These are phyloP conservation scores for Todus mexicanus DNA, from an alignment of 2,797 vertebrate genomes.

Conservation along the genomic window DNA sequence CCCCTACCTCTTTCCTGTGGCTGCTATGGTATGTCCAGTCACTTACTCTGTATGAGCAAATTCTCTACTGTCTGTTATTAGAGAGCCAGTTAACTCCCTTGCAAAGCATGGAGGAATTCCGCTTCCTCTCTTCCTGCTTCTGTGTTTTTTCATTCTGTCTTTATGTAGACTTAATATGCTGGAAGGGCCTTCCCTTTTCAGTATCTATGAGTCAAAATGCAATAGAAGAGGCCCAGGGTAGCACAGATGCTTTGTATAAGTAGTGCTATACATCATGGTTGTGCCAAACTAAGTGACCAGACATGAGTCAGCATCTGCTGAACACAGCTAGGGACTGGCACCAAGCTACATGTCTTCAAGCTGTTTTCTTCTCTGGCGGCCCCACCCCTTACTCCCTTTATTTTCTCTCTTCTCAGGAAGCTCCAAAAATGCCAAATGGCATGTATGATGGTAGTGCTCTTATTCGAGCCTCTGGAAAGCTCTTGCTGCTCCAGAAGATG, in stretches of 20 bases:
- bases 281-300: not conserved
- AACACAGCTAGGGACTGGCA: not conserved
- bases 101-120: not conserved
- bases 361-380: not conserved
- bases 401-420: slow-evolving; percentile 79
- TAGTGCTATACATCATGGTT: not conserved
- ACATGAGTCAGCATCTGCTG: not conserved
- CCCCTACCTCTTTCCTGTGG: slow-evolving; percentile 96
- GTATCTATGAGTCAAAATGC: too few species aligned
- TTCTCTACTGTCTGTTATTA: not conserved
- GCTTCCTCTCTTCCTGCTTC: not conserved
- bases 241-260: not conserved
- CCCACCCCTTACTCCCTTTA: not conserved
- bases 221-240: not conserved
- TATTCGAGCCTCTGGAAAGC: slow-evolving; percentile 92
- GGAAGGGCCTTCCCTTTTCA: not conserved
- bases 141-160: not conserved
- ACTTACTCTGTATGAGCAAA: not conserved
- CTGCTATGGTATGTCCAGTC: slow-evolving; percentile 84
- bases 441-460: slow-evolving; percentile 96
- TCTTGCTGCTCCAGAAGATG: slow-evolving; percentile 94
- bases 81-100: not conserved
- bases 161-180: not conserved
- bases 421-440: slow-evolving; percentile 97
- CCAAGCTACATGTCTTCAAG: not conserved